Evolutionary conservation across 2,113 vertebrate species (phyloP).

Genomic region (Ageneiosus marmoratus): DNA sequence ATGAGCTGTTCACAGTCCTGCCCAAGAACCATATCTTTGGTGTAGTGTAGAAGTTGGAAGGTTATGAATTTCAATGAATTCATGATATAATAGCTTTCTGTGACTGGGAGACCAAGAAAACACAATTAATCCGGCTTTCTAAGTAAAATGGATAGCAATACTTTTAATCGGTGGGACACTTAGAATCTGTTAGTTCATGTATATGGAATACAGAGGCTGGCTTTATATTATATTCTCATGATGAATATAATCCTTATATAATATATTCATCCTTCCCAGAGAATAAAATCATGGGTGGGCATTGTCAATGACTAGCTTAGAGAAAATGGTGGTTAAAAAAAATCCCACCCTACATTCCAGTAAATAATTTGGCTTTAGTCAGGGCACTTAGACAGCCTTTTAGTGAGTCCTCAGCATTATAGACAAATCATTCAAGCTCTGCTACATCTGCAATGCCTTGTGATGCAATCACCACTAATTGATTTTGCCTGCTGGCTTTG

Average conservation of each 20-base stretch:
- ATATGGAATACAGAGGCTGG: not conserved
- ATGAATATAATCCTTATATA: too few relatives aligned
- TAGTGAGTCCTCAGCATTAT: not conserved
- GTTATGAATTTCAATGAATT: not conserved
- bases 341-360: not conserved
- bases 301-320: not conserved
- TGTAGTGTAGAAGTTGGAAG: not conserved
- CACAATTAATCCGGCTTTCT: not conserved
- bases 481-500: constrained; percentile 22
- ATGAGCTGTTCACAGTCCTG: not conserved
- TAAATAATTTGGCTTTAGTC: not conserved
- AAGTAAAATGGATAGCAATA: not conserved
- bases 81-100: not conserved
- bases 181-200: not conserved
- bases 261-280: not conserved
- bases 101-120: not conserved
- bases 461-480: constrained; percentile 21
- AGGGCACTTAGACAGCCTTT: not conserved
- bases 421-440: constrained; percentile 1
- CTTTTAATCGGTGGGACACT: not conserved
- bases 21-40: not conserved
- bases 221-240: not conserved
- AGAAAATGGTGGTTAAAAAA: not conserved
- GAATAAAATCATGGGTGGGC: not conserved
- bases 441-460: constrained; percentile 4